Percentiles rank a stretch among this genome's conserved stretches.
phyloP scores from a whole-genome alignment of 2,888 invertebrate genomes.

The Omphaloscelis lunosa region DNA sequence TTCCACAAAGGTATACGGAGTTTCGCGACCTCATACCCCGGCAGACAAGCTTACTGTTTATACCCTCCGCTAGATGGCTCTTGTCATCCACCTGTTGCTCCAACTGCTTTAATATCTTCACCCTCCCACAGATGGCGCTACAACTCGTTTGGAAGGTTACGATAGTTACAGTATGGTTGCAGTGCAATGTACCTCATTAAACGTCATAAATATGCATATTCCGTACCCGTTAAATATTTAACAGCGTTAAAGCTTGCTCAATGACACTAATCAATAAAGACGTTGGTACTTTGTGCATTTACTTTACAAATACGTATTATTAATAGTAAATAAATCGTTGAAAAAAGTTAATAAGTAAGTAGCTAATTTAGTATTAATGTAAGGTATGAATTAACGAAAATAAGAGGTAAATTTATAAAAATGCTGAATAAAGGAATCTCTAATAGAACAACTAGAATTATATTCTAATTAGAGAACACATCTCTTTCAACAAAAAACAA shows the following conservation, averaged over 20 bases:
- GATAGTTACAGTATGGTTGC: not conserved
- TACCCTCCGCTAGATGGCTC: conserved; percentile 57
- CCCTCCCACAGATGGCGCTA: conserved; percentile 58
- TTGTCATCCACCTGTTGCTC: conserved; percentile 1
- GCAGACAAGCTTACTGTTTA: not conserved
- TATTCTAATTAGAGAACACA: not conserved
- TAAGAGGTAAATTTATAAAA: not conserved
- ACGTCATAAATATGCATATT: conserved; percentile 51
- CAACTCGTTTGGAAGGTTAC: not conserved
- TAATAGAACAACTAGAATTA: not conserved
- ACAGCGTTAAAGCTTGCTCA: conserved; percentile 13
- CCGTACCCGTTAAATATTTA: conserved; percentile 34
- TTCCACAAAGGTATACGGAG: conserved; percentile 1
- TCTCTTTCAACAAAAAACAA: not conserved
- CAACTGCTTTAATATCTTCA: not conserved
- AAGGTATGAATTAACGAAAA: not conserved
- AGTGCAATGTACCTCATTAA: conserved; percentile 21
- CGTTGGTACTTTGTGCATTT: conserved; percentile 4
- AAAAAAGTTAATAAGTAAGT: not conserved
- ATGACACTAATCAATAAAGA: conserved; percentile 19
- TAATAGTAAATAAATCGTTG: not conserved
- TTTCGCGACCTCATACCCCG: not conserved
- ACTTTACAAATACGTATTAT: not conserved
- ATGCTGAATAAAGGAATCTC: not conserved
- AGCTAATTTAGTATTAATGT: too few species aligned